Conservation (phyloP, 2,888 invertebrate genomes). For the Polia nebulosa region DNA sequence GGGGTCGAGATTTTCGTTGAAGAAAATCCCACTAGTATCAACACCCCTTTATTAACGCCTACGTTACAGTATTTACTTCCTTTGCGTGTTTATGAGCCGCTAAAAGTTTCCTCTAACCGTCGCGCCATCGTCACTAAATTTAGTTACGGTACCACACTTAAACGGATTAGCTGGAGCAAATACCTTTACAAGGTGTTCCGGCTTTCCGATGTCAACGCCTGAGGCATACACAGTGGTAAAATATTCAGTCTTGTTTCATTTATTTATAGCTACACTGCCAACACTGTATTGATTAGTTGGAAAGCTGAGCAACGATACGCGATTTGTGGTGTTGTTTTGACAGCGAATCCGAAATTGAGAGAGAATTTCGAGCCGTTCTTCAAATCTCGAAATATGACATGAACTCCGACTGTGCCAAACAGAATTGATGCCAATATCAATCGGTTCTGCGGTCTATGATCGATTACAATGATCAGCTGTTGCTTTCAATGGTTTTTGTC, state of each 20-base stretch:
- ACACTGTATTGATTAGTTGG: constrained; percentile 22
- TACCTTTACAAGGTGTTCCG: constrained; percentile 55
- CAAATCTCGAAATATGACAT: neutral
- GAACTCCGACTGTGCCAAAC: neutral
- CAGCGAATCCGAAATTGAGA: neutral
- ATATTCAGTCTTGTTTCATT: constrained; percentile 36
- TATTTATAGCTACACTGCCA: constrained; percentile 15
- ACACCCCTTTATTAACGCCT: constrained; percentile 3
- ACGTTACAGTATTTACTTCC: constrained; percentile 21
- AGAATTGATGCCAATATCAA: neutral
- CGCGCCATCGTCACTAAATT: constrained; percentile 45
- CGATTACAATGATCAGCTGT: neutral
- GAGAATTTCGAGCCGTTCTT: neutral
- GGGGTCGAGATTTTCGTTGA: neutral
- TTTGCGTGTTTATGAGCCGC: constrained; percentile 35
- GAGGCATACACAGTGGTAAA: constrained; percentile 26
- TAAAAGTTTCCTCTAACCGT: constrained; percentile 49
- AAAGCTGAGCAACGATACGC: neutral
- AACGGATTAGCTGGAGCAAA: constrained; percentile 63
- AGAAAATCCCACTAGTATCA: neutral
- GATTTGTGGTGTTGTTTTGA: neutral
- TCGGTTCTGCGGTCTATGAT: neutral
- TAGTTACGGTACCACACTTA: constrained; percentile 53
- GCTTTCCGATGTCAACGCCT: constrained; percentile 30
- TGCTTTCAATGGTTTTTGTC: neutral